Percentiles rank a stretch among this genome's conserved stretches.
These are phyloP conservation scores for Sardina pilchardus DNA, from an alignment of 2,113 vertebrate genomes.

Conservation along the genomic window DNA sequence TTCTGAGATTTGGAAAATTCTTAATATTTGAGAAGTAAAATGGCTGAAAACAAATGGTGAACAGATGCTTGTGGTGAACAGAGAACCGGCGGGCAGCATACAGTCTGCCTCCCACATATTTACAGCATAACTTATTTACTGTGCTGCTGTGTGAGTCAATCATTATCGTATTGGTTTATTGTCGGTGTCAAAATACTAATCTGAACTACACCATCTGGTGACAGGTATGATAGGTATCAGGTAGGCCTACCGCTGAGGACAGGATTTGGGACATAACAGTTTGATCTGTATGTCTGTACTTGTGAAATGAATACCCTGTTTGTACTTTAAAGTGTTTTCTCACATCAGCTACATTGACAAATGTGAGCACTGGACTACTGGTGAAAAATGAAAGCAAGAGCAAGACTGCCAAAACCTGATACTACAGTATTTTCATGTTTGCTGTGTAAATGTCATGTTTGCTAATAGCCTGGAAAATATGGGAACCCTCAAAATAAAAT, in stretches of 20 bases:
- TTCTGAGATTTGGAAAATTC: neutral
- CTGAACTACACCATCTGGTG: neutral
- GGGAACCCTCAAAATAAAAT: neutral
- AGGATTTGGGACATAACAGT: neutral
- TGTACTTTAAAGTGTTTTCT: neutral
- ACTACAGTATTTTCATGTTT: neutral
- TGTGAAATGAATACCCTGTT: neutral
- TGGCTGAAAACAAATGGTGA: neutral
- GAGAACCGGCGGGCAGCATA: no score
- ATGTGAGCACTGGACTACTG: neutral
- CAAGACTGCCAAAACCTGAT: neutral
- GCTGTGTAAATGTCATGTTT: constrained; percentile 1
- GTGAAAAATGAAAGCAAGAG: neutral
- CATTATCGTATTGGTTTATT: neutral
- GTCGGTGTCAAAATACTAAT: neutral
- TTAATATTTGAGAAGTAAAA: neutral
- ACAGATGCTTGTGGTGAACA: neutral
- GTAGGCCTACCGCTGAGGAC: neutral
- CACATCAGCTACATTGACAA: neutral
- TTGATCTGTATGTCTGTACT: neutral
- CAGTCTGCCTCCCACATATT: no score
- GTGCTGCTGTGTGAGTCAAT: no score
- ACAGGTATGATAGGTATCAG: neutral
- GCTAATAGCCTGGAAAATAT: neutral
- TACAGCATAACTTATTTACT: no score